Evolutionary conservation across 2,113 vertebrate species (phyloP).

Genomic region (Glaucomys volans): DNA sequence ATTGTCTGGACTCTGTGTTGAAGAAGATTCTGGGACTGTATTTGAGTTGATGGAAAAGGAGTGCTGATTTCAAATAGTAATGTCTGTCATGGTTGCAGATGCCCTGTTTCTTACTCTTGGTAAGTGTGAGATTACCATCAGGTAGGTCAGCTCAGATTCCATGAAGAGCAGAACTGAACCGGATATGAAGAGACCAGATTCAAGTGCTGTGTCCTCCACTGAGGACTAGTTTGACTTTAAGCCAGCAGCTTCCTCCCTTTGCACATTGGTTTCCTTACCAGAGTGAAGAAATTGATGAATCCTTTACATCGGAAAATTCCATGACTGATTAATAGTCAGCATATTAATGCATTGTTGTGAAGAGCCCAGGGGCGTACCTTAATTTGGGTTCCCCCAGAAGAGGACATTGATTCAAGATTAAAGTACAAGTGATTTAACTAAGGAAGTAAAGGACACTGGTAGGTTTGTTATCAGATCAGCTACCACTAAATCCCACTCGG

Average conservation of each 20-base stretch:
- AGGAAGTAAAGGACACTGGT: background rate
- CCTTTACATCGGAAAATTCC: too few species aligned
- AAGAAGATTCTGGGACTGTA: too few species aligned
- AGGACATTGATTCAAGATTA: background rate
- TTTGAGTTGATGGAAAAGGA: too few species aligned
- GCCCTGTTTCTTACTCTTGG: background rate
- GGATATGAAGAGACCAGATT: background rate
- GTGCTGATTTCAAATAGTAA: too few species aligned
- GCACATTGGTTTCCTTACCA: background rate
- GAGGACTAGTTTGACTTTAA: background rate
- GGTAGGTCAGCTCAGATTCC: background rate
- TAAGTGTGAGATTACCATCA: background rate
- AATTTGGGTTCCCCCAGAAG: background rate
- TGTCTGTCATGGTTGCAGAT: too few species aligned
- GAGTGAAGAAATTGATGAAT: background rate
- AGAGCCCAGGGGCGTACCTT: too few species aligned
- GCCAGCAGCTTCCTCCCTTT: background rate
- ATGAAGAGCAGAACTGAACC: background rate
- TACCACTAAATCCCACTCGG: too few species aligned
- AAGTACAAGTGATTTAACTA: background rate
- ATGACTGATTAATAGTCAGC: too few species aligned
- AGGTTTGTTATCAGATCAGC: background rate
- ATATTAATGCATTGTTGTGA: too few species aligned
- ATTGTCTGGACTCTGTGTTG: too few species aligned
- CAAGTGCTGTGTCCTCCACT: background rate